A percentile compares a stretch with the other conserved stretches of the same genome.
These are phyloP conservation scores for Cataglyphis livida DNA, from an alignment of 2,888 invertebrate species.

Conservation along the genomic window DNA sequence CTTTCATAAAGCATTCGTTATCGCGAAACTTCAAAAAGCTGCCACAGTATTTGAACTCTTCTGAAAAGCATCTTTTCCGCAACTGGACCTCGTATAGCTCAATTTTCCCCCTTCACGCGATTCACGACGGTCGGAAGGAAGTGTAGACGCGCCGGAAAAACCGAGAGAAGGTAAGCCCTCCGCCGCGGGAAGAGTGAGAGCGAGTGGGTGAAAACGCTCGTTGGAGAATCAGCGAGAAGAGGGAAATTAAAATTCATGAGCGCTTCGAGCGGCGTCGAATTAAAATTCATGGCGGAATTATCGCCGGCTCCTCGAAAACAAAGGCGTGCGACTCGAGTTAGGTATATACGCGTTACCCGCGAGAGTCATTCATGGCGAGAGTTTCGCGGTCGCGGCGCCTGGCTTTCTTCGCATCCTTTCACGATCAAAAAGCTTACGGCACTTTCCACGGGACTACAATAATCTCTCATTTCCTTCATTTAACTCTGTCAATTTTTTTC, in stretches of 20 bases:
- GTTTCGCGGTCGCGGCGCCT: conserved; percentile 47
- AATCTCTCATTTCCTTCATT: background rate
- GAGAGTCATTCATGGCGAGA: conserved; percentile 64
- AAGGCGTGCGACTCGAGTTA: conserved; percentile 68
- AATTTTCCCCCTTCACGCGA: background rate
- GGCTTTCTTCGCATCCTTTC: conserved; percentile 11
- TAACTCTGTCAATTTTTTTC: background rate
- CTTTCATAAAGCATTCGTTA: background rate
- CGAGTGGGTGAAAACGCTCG: conserved; percentile 64
- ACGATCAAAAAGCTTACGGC: background rate
- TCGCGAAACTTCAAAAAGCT: background rate
- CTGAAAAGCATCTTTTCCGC: background rate
- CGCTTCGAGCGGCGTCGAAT: conserved; percentile 75
- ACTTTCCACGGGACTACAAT: background rate
- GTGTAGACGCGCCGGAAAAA: background rate
- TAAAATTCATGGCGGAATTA: conserved; percentile 80
- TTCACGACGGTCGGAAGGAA: background rate
- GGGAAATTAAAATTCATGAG: conserved; percentile 80
- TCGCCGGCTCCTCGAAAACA: conserved; percentile 76
- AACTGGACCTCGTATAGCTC: background rate
- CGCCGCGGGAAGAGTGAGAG: conserved; percentile 7
- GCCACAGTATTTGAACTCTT: conserved; percentile 13
- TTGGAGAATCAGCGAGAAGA: conserved; percentile 62
- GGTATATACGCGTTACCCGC: conserved; percentile 62
- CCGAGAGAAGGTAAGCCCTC: background rate